Base-by-base conservation (phyloP, 2,113 vertebrate genomes). In the Ondatra zibethicus region DNA sequence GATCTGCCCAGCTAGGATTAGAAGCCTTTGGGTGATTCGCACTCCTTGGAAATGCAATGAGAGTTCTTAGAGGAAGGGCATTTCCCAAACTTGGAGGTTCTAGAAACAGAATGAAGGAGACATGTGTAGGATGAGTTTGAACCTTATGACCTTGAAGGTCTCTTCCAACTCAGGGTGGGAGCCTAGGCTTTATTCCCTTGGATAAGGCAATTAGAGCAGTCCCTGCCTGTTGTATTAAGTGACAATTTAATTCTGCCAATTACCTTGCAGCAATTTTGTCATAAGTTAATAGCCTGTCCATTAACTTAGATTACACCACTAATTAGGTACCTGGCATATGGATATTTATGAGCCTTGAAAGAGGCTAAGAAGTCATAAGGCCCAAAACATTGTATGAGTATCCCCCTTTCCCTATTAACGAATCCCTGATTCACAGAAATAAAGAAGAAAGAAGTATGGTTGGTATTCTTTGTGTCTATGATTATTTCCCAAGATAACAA, bases 401-500 rank as follows among this genome's bases (percentile, higher is more conserved):
- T 75, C n/a, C 12, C 19, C 23, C 19, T 27, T 87, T 75, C 27
- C 36, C 61, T 77, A 50, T 4, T 73, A 78, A n/a, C 29, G 94
- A 96, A 78, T 65, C 52, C 16, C 33, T 47, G 25, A 85, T 82
- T 72, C 85, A 89, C 27, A 94, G 82, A 96, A 73, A 76, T 77
- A 93, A 93, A 95, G 78, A 95, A 94, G 92, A 55, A 81, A 73
- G n/a, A 92, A 82, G 89, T n/a, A 25, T 70, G 31, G 10, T 63
- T 70, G 23, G 39, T 80, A 66, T 47, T 50, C 61, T 86, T 93
- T 31, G 47, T 81, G 68, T 75, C 31, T 63, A 73, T 87, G 61
- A 89, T 16, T 96, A 14, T 81, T 96, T 96, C 95, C 95, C 92
- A 92, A 85, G 95, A 92, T 88, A 97, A 96, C n/a, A 94, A 96